Conservation (phyloP, 2,888 invertebrate species). For the Gonocerus acuteangulatus region DNA sequence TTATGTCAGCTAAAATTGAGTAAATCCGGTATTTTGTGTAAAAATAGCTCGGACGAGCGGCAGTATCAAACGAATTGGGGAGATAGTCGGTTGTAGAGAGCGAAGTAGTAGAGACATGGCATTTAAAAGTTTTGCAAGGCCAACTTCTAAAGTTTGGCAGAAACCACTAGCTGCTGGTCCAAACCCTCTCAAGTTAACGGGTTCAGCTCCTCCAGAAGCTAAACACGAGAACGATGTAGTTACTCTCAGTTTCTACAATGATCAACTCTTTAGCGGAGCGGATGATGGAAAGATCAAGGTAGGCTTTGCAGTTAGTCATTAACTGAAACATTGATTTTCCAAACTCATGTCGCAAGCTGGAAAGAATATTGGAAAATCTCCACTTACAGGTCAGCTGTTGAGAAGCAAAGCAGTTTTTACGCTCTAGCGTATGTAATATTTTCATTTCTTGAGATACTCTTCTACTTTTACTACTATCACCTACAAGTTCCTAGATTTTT, state of each 20-base stretch:
- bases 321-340: too few relatives aligned
- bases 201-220: conserved; percentile 43
- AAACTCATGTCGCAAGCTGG: too few relatives aligned
- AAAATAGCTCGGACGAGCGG: conserved; percentile 28
- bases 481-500: too few relatives aligned
- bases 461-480: too few relatives aligned
- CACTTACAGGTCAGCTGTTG: too few relatives aligned
- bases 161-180: conserved; percentile 17
- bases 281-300: conserved; percentile 51
- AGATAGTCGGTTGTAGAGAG: conserved; percentile 5
- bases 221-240: conserved; percentile 47
- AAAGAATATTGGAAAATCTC: too few relatives aligned
- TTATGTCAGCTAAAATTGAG: conserved; percentile 33
- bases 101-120: background rate
- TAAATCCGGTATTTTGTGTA: conserved; percentile 34
- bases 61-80: conserved; percentile 24
- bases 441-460: too few relatives aligned
- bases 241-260: conserved; percentile 44
- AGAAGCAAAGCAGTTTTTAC: too few relatives aligned
- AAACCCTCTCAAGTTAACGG: conserved; percentile 34
- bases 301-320: too few relatives aligned
- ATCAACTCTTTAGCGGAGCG: conserved; percentile 47
- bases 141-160: background rate
- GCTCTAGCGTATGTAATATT: too few relatives aligned
- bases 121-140: background rate